A percentile compares a stretch with the other conserved stretches of the same genome.
Conservation (phyloP, 2,113 vertebrate species). For the Cyanoliseus patagonus region DNA sequence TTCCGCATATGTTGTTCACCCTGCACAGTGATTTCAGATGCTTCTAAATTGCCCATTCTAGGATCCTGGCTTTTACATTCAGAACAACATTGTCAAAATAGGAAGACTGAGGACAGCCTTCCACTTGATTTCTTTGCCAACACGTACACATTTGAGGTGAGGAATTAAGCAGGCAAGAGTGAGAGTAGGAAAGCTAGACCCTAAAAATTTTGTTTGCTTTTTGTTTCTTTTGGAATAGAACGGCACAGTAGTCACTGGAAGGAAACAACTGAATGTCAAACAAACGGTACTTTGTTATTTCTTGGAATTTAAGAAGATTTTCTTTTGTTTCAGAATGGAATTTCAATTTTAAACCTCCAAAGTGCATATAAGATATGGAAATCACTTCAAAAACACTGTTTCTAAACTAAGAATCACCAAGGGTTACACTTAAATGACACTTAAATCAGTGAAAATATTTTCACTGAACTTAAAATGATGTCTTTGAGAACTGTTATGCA, state of each 20-base stretch:
- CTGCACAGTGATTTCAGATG: not conserved
- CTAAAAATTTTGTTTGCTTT: not conserved
- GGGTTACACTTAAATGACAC: not conserved
- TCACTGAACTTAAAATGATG: not conserved
- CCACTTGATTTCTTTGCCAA: not conserved
- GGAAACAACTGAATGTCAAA: not conserved
- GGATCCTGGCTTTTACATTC: not conserved
- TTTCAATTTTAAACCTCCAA: not conserved
- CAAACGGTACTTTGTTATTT: not conserved
- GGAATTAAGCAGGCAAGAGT: not conserved
- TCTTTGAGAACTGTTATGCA: not conserved
- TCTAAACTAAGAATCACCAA: not conserved
- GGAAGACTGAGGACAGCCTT: not conserved
- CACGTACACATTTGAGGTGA: rapidly evolving
- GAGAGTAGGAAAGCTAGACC: not conserved
- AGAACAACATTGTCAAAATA: not conserved
- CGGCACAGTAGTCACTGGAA: not conserved
- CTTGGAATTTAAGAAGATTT: not conserved
- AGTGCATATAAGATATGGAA: not conserved
- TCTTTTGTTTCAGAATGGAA: not conserved
- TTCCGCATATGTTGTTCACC: not conserved
- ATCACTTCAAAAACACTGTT: not conserved
- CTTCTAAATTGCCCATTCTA: not conserved
- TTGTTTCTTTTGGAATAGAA: not conserved
- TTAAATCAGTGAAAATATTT: not conserved